phyloP scores from a whole-genome alignment of 37 sponge, comb jelly and placozoan species.

The Beroe ovata region DNA sequence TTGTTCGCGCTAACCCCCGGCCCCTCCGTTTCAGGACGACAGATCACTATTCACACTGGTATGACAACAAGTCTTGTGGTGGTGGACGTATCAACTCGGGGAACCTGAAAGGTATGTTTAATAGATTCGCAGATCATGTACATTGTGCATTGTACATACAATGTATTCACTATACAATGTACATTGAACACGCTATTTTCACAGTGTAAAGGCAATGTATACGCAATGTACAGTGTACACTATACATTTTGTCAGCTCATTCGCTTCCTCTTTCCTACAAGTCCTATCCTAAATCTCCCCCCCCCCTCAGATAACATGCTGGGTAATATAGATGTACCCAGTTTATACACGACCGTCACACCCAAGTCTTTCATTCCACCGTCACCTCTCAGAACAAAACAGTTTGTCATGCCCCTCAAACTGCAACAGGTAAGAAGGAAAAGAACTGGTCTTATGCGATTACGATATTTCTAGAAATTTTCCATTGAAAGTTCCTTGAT shows the following conservation, averaged over 20 bases:
- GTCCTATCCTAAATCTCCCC: neutral
- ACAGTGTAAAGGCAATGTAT: no score
- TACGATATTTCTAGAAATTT: no score
- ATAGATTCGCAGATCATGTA: no score
- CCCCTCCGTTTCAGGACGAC: slow-evolving; percentile 45
- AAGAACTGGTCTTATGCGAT: no score
- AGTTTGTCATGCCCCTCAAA: slow-evolving; percentile 65
- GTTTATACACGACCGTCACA: slow-evolving; percentile 44
- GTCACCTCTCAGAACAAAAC: slow-evolving; percentile 40
- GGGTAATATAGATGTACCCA: slow-evolving; percentile 54
- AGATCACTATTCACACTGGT: slow-evolving; percentile 65
- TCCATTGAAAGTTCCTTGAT: no score
- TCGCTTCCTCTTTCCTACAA: no score
- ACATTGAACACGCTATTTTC: no score
- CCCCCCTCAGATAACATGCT: slow-evolving; percentile 1
- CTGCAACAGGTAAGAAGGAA: slow-evolving; percentile 29
- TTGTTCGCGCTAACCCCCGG: no score
- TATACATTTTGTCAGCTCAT: no score
- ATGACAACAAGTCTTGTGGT: slow-evolving; percentile 17
- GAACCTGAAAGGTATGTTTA: slow-evolving; percentile 33
- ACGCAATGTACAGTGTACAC: no score
- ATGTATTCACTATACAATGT: no score
- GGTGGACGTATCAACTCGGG: slow-evolving; percentile 6
- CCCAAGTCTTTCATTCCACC: slow-evolving; percentile 66
- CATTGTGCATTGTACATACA: no score